Conservation (phyloP, 1,140 invertebrate genomes). For the Drosophila ambigua region DNA sequence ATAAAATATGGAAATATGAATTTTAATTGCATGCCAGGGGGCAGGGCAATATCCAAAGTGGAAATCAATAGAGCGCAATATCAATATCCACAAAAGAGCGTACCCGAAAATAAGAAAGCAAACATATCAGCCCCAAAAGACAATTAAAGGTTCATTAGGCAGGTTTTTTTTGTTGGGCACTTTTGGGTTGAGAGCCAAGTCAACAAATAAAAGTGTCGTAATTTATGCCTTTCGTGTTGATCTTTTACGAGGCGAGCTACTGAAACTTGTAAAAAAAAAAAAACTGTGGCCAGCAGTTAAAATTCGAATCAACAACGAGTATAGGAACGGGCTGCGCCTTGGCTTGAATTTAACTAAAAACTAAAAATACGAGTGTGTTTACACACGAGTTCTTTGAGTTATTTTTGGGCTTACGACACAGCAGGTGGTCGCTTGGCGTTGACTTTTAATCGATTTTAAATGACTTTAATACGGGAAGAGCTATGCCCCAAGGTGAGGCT, state of each 20-base stretch:
- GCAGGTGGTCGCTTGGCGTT: slow-evolving; percentile 62
- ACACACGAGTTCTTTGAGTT: slow-evolving; percentile 40
- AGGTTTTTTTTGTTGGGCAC: slow-evolving; percentile 18
- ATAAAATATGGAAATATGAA: slow-evolving; percentile 54
- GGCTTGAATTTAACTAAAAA: slow-evolving; percentile 46
- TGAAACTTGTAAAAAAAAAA: slow-evolving; percentile 71
- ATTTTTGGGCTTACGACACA: slow-evolving; percentile 37
- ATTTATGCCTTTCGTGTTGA: slow-evolving; percentile 30
- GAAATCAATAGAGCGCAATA: slow-evolving; percentile 41
- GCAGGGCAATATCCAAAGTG: slow-evolving; percentile 19
- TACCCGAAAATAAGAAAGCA: slow-evolving; percentile 13
- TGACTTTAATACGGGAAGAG: slow-evolving; percentile 50
- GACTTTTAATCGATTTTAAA: slow-evolving; percentile 79
- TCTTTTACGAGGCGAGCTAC: slow-evolving; percentile 51
- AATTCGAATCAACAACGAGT: slow-evolving; percentile 61
- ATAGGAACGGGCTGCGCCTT: slow-evolving; percentile 57
- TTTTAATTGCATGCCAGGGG: slow-evolving; percentile 64
- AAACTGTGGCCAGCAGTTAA: slow-evolving; percentile 60
- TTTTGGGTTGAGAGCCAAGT: slow-evolving; percentile 20
- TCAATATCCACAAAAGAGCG: slow-evolving; percentile 18
- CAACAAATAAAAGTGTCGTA: slow-evolving; percentile 15
- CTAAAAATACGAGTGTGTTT: slow-evolving; percentile 6
- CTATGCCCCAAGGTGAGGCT: slow-evolving; percentile 16
- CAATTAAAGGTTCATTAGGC: slow-evolving; percentile 68
- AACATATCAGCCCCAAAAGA: slow-evolving; percentile 42